Percentiles rank a stretch among this genome's conserved stretches.
Conservation (phyloP, 2,888 invertebrate genomes). For the Mystacides longicornis region DNA sequence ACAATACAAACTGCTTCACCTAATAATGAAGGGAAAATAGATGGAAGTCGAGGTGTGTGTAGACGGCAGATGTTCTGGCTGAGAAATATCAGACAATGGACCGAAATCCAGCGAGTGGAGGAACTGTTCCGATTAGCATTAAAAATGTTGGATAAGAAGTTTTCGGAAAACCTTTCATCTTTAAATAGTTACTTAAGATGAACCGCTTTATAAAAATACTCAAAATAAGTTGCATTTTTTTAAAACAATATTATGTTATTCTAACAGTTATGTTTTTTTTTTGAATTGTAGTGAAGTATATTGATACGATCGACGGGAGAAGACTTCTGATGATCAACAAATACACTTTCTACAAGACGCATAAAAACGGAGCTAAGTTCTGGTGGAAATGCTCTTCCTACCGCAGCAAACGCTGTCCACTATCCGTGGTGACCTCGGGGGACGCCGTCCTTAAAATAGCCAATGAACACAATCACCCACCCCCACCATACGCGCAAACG, state of each 20-base stretch:
- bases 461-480: constrained; percentile 9
- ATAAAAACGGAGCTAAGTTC: neutral
- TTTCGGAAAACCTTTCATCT: no score
- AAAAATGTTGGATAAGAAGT: no score
- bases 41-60: no score
- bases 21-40: no score
- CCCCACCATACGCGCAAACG: constrained; percentile 1
- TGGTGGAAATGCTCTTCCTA: constrained; percentile 28
- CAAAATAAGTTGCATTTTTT: neutral
- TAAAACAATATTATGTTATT: neutral
- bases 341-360: neutral
- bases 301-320: neutral
- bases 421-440: constrained; percentile 35
- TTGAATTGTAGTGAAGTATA: neutral
- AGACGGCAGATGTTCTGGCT: no score
- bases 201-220: no score
- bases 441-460: constrained; percentile 28
- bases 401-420: constrained; percentile 32
- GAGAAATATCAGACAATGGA: no score
- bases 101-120: no score
- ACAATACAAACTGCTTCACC: no score
- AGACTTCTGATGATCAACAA: neutral
- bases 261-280: neutral
- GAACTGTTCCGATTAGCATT: no score
- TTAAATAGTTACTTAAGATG: no score